Evolutionary conservation across 2,797 vertebrate species (phyloP), one percentile per base, ranked within the genome.

Genomic region (Xenentodon cancila): DNA sequence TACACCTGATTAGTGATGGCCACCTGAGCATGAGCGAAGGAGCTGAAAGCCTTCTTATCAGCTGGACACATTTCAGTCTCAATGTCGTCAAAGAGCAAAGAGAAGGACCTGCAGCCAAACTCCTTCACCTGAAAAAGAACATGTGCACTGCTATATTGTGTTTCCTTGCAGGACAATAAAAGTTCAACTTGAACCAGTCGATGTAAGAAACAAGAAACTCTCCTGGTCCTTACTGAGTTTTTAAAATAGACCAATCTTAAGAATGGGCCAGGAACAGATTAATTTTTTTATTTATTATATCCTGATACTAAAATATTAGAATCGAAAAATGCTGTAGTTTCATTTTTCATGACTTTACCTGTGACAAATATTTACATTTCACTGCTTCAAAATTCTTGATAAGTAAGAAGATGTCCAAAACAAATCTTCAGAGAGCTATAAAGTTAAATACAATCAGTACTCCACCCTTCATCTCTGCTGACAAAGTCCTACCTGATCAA

Each of bases 51-150:
- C 86, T 96, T 93, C 84, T 97, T 97, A 89, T 99, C 98, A 48
- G 96, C 96, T 4, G 95, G 89, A 90, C 98, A 99, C 97, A 99
- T 98, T 68, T 99, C 96, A 22, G 94, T 88, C 88, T 99, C 97
- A 0, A 99, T 99, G 90, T 99, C 98, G 64, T 99, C 98, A 75
- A 99, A 99, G 11, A 99, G 93, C 63, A 99, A 84, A 5, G 98
- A 97, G 92, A 99, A 99, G 59, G 96, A 97, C 59, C 92, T 94
- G 91, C 98, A 99, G 45, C 98, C 97, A 70, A 99, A 97, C 58
- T 92, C 93, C 68, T 91, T 94, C 80, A 99, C 97, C 97, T 99
- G 89, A 18, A 46, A 16, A 1, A 55, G 7, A 47, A 19, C 30
- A 1, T 15, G 15, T 3, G 43, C 4, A 8, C 16, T 25, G 8